Conservation (phyloP, 2,888 invertebrate species). For the Philhelius pedissequus region DNA sequence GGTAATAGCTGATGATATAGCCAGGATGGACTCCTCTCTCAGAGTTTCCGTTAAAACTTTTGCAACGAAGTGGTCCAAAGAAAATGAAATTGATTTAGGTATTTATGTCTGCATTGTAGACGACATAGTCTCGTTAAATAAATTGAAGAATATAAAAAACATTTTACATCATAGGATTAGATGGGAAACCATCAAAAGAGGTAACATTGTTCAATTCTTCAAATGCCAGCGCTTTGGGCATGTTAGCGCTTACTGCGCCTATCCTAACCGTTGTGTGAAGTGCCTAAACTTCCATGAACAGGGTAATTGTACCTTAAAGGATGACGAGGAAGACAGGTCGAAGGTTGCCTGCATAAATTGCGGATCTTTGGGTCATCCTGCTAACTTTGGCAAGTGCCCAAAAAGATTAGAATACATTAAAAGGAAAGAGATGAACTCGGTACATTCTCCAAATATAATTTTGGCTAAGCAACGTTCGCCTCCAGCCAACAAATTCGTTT, state of each 20-base stretch:
- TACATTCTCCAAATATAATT: not conserved
- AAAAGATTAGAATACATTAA: slow-evolving; percentile 54
- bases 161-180: not conserved
- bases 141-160: not conserved
- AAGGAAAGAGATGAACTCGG: not conserved
- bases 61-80: not conserved
- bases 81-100: not conserved
- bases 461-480: accelerated
- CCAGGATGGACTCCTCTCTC: not conserved
- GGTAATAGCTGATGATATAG: not conserved
- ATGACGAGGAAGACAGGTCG: not conserved
- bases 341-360: not conserved
- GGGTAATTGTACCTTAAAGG: not conserved
- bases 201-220: not conserved
- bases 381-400: not conserved
- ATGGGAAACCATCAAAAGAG: not conserved
- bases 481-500: no score
- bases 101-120: not conserved
- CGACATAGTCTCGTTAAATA: not conserved
- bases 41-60: not conserved
- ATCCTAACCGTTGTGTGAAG: not conserved
- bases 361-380: not conserved
- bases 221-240: not conserved
- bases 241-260: not conserved
- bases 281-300: not conserved